Conservation (phyloP, 1,140 invertebrate species). For the Camponotus pennsylvanicus region DNA sequence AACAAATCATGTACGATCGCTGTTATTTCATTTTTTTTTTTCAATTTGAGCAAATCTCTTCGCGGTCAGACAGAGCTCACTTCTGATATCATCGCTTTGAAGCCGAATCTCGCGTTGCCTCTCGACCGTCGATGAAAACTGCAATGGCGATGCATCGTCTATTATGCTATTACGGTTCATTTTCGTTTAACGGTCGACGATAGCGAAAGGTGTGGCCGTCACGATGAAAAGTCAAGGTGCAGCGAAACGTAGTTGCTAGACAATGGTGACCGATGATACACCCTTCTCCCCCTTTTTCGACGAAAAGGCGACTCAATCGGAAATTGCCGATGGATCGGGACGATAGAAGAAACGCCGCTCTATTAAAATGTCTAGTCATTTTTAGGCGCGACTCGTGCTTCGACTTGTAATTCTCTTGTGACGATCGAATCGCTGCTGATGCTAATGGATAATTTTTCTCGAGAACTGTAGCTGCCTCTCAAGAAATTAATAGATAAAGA, state of each 20-base stretch:
- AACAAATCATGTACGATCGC: slow-evolving; percentile 18
- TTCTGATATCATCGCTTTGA: background rate
- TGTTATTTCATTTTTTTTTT: background rate
- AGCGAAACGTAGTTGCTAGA: slow-evolving; percentile 72
- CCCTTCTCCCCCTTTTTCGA: slow-evolving; percentile 21
- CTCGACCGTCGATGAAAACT: slow-evolving; percentile 51
- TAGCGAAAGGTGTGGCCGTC: slow-evolving; percentile 82
- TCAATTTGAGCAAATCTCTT: slow-evolving; percentile 6
- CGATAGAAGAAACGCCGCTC: slow-evolving; percentile 70
- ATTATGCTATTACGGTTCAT: slow-evolving; percentile 84
- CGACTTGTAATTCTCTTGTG: background rate
- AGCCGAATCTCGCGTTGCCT: background rate
- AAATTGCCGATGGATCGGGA: slow-evolving; percentile 82
- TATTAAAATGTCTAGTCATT: slow-evolving; percentile 79
- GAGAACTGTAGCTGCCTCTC: background rate
- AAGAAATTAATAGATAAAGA: slow-evolving; percentile 10
- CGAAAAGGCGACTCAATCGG: slow-evolving; percentile 82
- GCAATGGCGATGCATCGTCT: slow-evolving; percentile 65
- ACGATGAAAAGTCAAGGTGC: slow-evolving; percentile 81
- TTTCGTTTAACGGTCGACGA: slow-evolving; percentile 80
- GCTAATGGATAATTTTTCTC: slow-evolving; percentile 21
- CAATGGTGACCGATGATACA: slow-evolving; percentile 80
- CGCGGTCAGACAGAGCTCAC: slow-evolving; percentile 7
- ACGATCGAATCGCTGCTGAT: slow-evolving; percentile 41
- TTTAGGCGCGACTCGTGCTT: slow-evolving; percentile 46